phyloP scores from a whole-genome alignment of 2,797 vertebrate genomes.

The Enteromius fasciolatus region DNA sequence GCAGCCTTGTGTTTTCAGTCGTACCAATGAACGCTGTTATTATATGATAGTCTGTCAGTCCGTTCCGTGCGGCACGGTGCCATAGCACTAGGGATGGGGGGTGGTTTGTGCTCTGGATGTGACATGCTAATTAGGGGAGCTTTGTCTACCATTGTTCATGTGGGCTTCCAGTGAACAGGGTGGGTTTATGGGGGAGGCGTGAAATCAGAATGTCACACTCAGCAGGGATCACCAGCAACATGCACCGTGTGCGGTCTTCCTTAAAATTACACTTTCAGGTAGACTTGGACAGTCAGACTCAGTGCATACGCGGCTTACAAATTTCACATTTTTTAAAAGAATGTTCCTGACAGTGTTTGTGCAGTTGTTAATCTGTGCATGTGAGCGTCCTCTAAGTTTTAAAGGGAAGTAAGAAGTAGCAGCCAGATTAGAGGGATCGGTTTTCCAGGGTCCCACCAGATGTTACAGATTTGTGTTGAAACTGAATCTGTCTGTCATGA shows the following conservation, averaged over 20 bases:
- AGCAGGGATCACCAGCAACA: conserved; percentile 64
- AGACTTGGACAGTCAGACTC: conserved; percentile 39
- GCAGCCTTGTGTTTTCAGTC: conserved; percentile 39
- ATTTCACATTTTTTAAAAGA: conserved; percentile 6
- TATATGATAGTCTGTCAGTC: conserved; percentile 51
- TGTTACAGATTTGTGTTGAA: conserved; percentile 39
- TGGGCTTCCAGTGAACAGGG: conserved; percentile 46
- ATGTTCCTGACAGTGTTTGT: conserved; percentile 14
- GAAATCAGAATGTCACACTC: conserved; percentile 64
- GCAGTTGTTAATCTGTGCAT: neutral
- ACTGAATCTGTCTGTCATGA: conserved; percentile 34
- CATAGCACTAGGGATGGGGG: conserved; percentile 36
- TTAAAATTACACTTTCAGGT: conserved; percentile 52
- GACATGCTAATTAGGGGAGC: conserved; percentile 61
- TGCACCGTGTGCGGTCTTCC: conserved; percentile 55
- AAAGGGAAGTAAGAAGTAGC: neutral
- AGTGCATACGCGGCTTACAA: neutral
- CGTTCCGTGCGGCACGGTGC: conserved; percentile 36
- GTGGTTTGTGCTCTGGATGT: conserved; percentile 52
- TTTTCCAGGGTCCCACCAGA: conserved; percentile 33
- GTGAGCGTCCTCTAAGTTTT: conserved; percentile 12
- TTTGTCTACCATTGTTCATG: conserved; percentile 58
- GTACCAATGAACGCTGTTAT: conserved; percentile 49
- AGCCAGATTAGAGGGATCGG: conserved; percentile 22
- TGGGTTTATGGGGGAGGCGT: conserved; percentile 53